Conservation (phyloP, 2,113 vertebrate genomes). For the Equus przewalskii region DNA sequence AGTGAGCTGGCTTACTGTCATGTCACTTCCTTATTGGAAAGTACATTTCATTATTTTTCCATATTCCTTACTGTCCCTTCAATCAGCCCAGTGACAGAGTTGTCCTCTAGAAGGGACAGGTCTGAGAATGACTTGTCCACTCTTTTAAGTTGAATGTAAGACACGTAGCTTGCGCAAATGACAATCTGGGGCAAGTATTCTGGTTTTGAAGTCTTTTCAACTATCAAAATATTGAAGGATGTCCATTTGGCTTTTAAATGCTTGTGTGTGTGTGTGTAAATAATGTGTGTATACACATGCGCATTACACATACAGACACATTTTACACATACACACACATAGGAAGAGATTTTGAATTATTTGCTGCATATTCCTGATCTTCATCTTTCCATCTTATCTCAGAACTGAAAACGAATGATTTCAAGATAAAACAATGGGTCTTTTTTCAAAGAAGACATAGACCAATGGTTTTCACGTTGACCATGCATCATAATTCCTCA, state of each 20-base stretch:
- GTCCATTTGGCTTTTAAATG: background rate
- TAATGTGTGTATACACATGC: background rate
- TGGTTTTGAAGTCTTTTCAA: background rate
- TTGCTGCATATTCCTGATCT: background rate
- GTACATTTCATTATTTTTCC: background rate
- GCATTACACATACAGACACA: background rate
- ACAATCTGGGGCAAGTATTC: background rate
- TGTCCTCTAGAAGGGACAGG: background rate
- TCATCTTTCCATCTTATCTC: background rate
- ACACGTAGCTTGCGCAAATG: background rate
- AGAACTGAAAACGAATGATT: background rate
- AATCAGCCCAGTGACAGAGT: slow-evolving; percentile 10
- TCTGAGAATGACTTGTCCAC: background rate
- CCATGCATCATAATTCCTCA: background rate
- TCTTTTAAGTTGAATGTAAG: background rate
- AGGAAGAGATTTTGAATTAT: background rate
- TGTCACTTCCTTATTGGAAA: background rate
- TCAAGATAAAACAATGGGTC: background rate
- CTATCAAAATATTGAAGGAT: background rate
- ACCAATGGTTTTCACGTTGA: background rate
- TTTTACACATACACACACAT: background rate
- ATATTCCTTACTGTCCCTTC: background rate
- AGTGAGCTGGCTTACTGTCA: background rate
- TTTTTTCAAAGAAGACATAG: background rate
- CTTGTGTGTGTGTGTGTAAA: background rate